These are phyloP conservation scores for Microchrysa polita DNA, from an alignment of 2,888 invertebrate species.

Conservation along the genomic window DNA sequence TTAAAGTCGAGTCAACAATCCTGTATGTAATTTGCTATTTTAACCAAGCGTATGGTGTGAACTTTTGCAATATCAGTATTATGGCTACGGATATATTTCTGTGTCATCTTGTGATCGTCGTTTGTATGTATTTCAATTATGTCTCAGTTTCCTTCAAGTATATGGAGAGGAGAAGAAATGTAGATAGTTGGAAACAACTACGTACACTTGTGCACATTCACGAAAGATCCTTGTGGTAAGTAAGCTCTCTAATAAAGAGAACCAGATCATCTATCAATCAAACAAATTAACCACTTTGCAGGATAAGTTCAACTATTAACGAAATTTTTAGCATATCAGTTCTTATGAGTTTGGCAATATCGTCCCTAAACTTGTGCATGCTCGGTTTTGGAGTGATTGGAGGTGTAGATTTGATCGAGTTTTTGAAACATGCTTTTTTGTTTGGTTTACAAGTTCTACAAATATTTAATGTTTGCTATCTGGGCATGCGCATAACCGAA, in stretches of 20 bases:
- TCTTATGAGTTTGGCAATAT: not conserved
- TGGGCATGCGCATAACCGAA: slow-evolving; percentile 23
- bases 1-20: not conserved
- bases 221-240: slow-evolving; percentile 20
- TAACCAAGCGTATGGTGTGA: slow-evolving; percentile 14
- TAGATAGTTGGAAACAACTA: not conserved
- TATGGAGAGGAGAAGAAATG: not conserved
- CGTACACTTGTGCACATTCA: not conserved
- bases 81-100: slow-evolving; percentile 3
- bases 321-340: slow-evolving; percentile 21
- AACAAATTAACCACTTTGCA: not conserved
- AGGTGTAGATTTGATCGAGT: not conserved
- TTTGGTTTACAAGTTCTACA: slow-evolving; percentile 2
- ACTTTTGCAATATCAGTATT: slow-evolving; percentile 10
- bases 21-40: not conserved
- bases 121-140: slow-evolving; percentile 17
- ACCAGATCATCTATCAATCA: not conserved
- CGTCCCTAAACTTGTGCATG: slow-evolving; percentile 25
- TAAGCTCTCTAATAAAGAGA: too few relatives aligned
- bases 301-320: slow-evolving; percentile 3
- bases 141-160: not conserved
- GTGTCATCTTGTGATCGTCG: not conserved
- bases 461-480: slow-evolving; percentile 6
- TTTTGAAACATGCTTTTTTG: not conserved
- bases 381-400: slow-evolving; percentile 13